Percentiles rank a stretch among this genome's conserved stretches.
Conservation (phyloP, 2,888 invertebrate genomes). For the Schizaphis graminum region DNA sequence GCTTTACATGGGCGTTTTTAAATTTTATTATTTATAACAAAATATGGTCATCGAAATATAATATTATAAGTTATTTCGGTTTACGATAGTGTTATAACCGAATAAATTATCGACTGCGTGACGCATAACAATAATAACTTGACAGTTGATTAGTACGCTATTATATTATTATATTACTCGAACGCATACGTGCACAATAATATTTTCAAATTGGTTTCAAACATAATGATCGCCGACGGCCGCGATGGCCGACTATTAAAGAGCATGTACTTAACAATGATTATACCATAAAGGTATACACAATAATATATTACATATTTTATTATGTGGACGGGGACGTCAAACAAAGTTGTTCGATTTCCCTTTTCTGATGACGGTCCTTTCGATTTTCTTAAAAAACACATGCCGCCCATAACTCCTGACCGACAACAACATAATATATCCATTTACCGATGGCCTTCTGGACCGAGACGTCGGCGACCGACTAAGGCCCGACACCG, state of each 20-base stretch:
- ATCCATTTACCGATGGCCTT: constrained; percentile 35
- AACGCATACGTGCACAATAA: background rate
- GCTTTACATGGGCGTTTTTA: background rate
- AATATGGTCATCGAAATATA: background rate
- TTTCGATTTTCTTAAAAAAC: constrained; percentile 52
- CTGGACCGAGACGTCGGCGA: constrained; percentile 45
- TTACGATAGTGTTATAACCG: background rate
- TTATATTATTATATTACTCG: constrained; percentile 8
- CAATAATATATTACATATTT: background rate
- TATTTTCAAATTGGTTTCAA: background rate
- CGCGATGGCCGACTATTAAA: background rate
- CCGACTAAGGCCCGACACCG: constrained; percentile 38
- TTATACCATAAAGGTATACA: background rate
- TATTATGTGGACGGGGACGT: background rate
- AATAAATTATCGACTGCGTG: background rate
- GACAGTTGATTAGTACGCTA: background rate
- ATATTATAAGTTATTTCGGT: background rate
- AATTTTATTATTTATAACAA: background rate
- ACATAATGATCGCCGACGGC: constrained; percentile 26
- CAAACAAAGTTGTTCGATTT: constrained; percentile 17
- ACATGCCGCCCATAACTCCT: background rate
- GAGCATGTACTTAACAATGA: background rate
- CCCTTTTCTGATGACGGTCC: constrained; percentile 4
- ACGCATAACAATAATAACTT: background rate
- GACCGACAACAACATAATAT: constrained; percentile 1